phyloP scores from a whole-genome alignment of 2,113 vertebrate genomes.

The Leucopsar rothschildi region DNA sequence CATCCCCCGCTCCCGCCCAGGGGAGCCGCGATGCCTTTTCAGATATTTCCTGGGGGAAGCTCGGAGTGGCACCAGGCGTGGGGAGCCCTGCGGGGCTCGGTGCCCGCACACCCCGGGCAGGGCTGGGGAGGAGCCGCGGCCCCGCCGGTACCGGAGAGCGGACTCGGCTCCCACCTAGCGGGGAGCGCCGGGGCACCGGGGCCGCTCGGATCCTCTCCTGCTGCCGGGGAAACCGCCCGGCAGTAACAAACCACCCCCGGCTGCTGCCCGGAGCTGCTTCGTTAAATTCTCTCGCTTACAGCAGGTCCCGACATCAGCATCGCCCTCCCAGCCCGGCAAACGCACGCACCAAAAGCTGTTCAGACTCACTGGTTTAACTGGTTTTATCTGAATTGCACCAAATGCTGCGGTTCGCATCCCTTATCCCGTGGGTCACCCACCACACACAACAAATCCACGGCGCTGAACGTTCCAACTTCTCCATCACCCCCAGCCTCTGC shows the following conservation, averaged over 20 bases:
- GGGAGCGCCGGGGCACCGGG: neutral
- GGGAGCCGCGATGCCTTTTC: fast-evolving
- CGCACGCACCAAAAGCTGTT: neutral
- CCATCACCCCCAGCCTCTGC: neutral
- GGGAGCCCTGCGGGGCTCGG: neutral
- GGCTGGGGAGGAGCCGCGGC: neutral
- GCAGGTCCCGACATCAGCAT: neutral
- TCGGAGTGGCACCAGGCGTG: fast-evolving
- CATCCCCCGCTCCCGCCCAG: neutral
- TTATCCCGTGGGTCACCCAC: fast-evolving
- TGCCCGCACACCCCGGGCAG: neutral
- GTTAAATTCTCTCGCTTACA: neutral
- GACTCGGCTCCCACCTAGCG: constrained; percentile 31
- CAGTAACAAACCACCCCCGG: fast-evolving
- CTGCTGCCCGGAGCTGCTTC: neutral
- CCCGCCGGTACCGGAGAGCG: neutral
- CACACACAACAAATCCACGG: neutral
- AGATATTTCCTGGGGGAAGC: fast-evolving
- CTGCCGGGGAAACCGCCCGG: no score
- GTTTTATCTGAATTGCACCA: neutral
- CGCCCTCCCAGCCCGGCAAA: neutral
- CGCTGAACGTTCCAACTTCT: neutral
- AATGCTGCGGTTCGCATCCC: neutral
- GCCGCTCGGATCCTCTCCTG: no score
- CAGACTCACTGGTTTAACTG: neutral